A percentile compares a stretch with the other conserved stretches of the same genome.
phyloP scores from a whole-genome alignment of 2,797 vertebrate species.

The Agapornis canus region DNA sequence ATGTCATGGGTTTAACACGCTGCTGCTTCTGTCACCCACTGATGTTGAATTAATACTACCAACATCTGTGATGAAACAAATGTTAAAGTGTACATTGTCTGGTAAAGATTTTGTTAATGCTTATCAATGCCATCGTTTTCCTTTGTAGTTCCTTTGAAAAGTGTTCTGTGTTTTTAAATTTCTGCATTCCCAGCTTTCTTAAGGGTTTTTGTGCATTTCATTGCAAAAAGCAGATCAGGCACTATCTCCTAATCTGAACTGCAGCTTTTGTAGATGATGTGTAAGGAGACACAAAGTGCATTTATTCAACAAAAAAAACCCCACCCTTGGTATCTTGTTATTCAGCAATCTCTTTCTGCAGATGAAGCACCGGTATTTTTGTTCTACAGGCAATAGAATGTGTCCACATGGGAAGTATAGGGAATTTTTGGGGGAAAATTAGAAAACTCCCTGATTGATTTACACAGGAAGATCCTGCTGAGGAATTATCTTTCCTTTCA shows the following conservation, averaged over 20 bases:
- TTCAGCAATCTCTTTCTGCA: background rate
- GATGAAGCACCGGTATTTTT: background rate
- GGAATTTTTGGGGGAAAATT: background rate
- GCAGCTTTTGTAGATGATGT: background rate
- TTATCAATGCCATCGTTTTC: background rate
- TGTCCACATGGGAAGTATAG: background rate
- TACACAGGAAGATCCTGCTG: background rate
- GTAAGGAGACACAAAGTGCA: background rate
- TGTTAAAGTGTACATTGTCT: background rate
- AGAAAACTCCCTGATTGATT: background rate
- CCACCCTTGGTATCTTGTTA: background rate
- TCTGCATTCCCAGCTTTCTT: background rate
- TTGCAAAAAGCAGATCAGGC: background rate
- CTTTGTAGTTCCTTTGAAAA: background rate
- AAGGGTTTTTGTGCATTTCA: background rate
- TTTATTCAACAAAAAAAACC: background rate
- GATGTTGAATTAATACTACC: background rate
- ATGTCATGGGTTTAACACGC: background rate
- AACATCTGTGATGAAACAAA: background rate
- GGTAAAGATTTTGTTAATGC: background rate
- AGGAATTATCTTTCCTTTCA: background rate
- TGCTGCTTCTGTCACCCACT: background rate
- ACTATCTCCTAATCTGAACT: background rate
- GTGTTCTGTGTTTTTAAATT: background rate
- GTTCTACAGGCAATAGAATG: background rate